Percentiles rank a stretch among this genome's conserved stretches.
Evolutionary conservation across 2,888 invertebrate genomes (phyloP).

Genomic region (Troides oblongomaculatus): DNA sequence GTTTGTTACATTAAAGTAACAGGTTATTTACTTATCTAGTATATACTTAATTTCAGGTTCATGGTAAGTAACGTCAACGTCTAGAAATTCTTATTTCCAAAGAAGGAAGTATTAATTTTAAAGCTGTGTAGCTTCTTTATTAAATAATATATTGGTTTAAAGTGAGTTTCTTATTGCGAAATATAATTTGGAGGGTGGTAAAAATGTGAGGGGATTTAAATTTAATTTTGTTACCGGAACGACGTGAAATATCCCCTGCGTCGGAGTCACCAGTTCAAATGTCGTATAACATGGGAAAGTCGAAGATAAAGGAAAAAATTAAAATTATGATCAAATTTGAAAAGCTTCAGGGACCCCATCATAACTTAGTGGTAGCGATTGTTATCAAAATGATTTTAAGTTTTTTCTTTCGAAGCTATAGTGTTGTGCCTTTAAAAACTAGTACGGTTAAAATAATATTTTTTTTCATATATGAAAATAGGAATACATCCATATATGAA

Average conservation of each 20-base stretch:
- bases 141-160: slow-evolving; percentile 51
- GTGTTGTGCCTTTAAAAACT: too few species aligned
- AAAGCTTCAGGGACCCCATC: slow-evolving; percentile 39
- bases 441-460: too few species aligned
- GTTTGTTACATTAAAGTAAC: too few species aligned
- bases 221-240: slow-evolving; percentile 76
- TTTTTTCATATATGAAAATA: too few species aligned
- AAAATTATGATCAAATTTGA: slow-evolving; percentile 51
- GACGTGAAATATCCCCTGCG: slow-evolving; percentile 72
- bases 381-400: neutral
- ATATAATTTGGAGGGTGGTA: slow-evolving; percentile 72
- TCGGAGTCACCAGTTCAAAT: slow-evolving; percentile 62
- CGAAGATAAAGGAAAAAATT: slow-evolving; percentile 41
- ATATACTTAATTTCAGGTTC: too few species aligned
- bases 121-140: slow-evolving; percentile 30
- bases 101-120: neutral
- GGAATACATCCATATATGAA: too few species aligned
- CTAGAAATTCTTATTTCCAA: too few species aligned
- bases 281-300: slow-evolving; percentile 53
- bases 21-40: too few species aligned
- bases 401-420: too few species aligned
- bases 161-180: slow-evolving; percentile 61
- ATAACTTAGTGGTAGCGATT: slow-evolving; percentile 28
- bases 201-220: slow-evolving; percentile 77
- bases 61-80: too few species aligned